phyloP scores from a whole-genome alignment of 2,888 invertebrate species.

The Notodonta ziczac region DNA sequence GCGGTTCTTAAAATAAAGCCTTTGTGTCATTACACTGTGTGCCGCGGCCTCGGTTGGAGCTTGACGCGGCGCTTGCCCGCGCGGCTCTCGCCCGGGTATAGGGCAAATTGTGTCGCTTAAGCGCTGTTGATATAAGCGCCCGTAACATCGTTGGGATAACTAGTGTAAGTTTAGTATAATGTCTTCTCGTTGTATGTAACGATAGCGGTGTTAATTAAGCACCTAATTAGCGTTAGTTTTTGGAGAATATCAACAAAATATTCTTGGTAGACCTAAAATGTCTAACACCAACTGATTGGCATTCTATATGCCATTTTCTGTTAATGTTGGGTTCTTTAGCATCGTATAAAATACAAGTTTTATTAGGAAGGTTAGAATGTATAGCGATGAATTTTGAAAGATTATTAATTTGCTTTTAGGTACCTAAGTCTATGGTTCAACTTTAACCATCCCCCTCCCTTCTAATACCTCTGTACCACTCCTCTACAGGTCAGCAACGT shows the following conservation, averaged over 20 bases:
- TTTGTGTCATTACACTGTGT: slow-evolving; percentile 70
- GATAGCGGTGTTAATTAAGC: neutral
- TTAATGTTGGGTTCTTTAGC: too few relatives aligned
- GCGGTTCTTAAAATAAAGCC: slow-evolving; percentile 72
- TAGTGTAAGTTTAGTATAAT: neutral
- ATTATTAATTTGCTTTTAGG: too few relatives aligned
- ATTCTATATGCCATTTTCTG: too few relatives aligned
- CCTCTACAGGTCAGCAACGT: too few relatives aligned
- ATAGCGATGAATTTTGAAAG: too few relatives aligned
- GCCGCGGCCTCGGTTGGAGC: slow-evolving; percentile 36
- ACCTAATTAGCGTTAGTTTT: neutral
- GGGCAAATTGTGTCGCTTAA: slow-evolving; percentile 33
- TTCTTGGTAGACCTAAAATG: too few relatives aligned
- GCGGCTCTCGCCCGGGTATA: slow-evolving; percentile 29
- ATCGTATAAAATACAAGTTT: too few relatives aligned
- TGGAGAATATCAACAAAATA: neutral
- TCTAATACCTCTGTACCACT: too few relatives aligned
- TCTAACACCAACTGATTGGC: too few relatives aligned
- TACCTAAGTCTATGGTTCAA: too few relatives aligned
- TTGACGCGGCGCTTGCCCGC: slow-evolving; percentile 25
- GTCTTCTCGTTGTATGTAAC: neutral
- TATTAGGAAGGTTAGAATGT: too few relatives aligned
- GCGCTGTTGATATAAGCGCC: slow-evolving; percentile 3
- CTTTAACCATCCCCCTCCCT: too few relatives aligned
- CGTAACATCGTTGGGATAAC: slow-evolving; percentile 9